These are phyloP conservation scores for Apantesis nais DNA, from an alignment of 2,888 invertebrate species.

Conservation along the genomic window DNA sequence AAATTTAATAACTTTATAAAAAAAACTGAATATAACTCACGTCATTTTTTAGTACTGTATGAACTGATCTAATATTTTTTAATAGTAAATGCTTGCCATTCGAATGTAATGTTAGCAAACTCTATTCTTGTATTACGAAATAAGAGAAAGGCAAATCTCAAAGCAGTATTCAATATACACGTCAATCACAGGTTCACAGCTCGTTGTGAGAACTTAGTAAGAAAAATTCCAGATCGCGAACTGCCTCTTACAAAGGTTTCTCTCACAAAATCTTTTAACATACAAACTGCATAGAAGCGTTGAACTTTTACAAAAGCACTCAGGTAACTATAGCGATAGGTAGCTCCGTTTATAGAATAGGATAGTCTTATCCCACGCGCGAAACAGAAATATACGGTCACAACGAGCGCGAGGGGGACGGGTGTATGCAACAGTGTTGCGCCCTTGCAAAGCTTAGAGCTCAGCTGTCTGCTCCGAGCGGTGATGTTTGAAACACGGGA, in stretches of 20 bases:
- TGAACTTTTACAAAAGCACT: slow-evolving; percentile 85
- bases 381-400: slow-evolving; percentile 65
- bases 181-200: slow-evolving; percentile 46
- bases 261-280: slow-evolving; percentile 74
- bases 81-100: slow-evolving; percentile 3
- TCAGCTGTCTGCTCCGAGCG: slow-evolving; percentile 84
- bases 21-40: background rate
- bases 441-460: slow-evolving; percentile 79
- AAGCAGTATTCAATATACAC: slow-evolving; percentile 34
- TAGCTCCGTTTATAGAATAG: slow-evolving; percentile 80
- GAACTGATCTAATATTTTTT: background rate
- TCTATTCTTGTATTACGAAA: slow-evolving; percentile 15
- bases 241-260: slow-evolving; percentile 56
- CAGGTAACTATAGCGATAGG: slow-evolving; percentile 82
- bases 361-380: slow-evolving; percentile 71
- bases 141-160: slow-evolving; percentile 25
- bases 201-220: slow-evolving; percentile 49
- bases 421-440: slow-evolving; percentile 74
- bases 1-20: too few relatives aligned
- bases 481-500: slow-evolving; percentile 87
- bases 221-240: slow-evolving; percentile 55
- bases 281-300: slow-evolving; percentile 80
- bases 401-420: slow-evolving; percentile 68
- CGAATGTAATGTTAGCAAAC: slow-evolving; percentile 1
- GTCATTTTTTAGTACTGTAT: background rate